These are phyloP conservation scores for Xestia xanthographa DNA, from an alignment of 2,888 invertebrate genomes.

Conservation along the genomic window DNA sequence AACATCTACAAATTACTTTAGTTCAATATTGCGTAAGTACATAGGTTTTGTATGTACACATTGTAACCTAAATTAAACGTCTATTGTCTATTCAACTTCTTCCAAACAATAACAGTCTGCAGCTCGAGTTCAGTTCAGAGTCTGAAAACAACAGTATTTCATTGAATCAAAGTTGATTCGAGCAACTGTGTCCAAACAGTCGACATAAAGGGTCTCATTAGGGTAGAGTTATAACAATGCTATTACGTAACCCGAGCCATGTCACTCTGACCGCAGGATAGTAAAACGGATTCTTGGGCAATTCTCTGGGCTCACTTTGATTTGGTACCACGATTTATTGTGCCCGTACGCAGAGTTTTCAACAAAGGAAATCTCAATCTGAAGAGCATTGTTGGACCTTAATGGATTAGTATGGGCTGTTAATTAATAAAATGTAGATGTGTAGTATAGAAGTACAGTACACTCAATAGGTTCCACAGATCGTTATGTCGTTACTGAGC, in stretches of 20 bases:
- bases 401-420: constrained; percentile 53
- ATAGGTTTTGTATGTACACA: not conserved
- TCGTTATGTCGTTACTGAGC: not conserved
- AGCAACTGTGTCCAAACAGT: constrained; percentile 60
- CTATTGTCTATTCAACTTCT: not conserved
- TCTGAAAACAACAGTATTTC: constrained; percentile 43
- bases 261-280: constrained; percentile 72
- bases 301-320: constrained; percentile 71
- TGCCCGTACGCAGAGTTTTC: constrained; percentile 55
- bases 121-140: constrained; percentile 7
- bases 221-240: constrained; percentile 71
- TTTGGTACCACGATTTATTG: constrained; percentile 72
- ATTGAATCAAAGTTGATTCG: constrained; percentile 62
- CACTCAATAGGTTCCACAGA: not conserved
- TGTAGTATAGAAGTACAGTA: not conserved
- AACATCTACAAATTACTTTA: not conserved
- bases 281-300: constrained; percentile 74
- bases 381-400: constrained; percentile 51
- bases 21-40: not conserved
- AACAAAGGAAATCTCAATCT: constrained; percentile 61
- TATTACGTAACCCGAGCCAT: constrained; percentile 71
- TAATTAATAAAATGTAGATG: constrained; percentile 46
- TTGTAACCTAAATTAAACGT: not conserved
- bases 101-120: constrained; percentile 21
- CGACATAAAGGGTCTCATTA: constrained; percentile 68